Base-by-base conservation (phyloP, 2,888 invertebrate genomes). In the Callyntrura guangdongensis region DNA sequence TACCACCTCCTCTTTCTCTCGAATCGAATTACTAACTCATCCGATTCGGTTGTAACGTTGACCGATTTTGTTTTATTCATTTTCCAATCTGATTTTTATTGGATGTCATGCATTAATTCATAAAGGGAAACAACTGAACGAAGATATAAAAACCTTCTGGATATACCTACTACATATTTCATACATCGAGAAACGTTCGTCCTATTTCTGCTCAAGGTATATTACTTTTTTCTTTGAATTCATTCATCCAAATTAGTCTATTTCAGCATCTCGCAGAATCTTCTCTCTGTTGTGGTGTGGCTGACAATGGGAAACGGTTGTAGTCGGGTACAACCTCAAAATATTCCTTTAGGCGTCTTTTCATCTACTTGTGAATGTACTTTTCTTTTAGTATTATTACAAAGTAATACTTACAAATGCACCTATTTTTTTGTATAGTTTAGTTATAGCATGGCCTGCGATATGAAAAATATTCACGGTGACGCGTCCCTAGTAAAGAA, bases 381-480 rank as follows among this genome's bases (percentile, higher is more conserved):
- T 36, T 69, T 69, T 69, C 3, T 36, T 69, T 69, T 69, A 69
- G 0, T 36, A 36, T 20, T 14, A 36, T 36, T 36, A 36, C 36
- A 36, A 36, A 36, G 36, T 36, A 36, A 36, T 36, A n/a, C n/a
- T n/a, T 1, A 69, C n/a, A n/a, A 8, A 69, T 61, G 61, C 17
- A 8, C 17, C n/a, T 69, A 9, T n/a, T n/a, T n/a, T n/a, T n/a
- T n/a, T 9, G 17, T 61, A 0, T 20, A 61, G n/a, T 3, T 20
- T 20, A 20, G 20, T 17, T n/a, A 20, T 61, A n/a, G n/a, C n/a
- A 17, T 61, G 17, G 9, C 9, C 12, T 61, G 12, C 3, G 2
- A 86, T 86, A 64, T 86, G 36, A 36, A 12, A 88, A 49, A 61
- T 82, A 82, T 82, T 82, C 72, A 72, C 17, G 72, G 12, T 89